Percentiles rank a stretch among this genome's conserved stretches.
Conservation (phyloP, 2,113 vertebrate species). For the Oceanodroma tethys region DNA sequence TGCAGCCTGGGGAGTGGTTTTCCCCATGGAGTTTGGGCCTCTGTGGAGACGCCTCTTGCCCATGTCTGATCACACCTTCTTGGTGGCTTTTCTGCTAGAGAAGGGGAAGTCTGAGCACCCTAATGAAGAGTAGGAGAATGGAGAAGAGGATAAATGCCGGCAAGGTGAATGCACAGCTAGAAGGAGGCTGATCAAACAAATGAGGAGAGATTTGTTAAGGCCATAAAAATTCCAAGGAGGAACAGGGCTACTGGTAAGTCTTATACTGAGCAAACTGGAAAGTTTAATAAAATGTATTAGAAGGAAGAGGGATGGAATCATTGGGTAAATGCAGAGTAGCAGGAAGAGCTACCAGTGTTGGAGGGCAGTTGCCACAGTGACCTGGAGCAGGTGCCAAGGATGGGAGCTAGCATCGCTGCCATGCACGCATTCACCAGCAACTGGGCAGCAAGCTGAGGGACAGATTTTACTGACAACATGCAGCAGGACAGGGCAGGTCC, state of each 20-base stretch:
- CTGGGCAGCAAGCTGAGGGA: background rate
- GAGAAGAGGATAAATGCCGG: background rate
- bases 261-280: background rate
- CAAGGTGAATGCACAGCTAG: background rate
- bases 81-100: background rate
- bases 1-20: background rate
- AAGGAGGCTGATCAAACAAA: background rate
- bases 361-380: background rate
- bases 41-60: background rate
- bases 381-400: background rate
- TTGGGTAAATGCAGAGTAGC: background rate
- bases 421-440: fast-evolving
- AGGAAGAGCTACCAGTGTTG: background rate
- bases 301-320: background rate
- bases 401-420: background rate
- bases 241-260: background rate
- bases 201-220: background rate
- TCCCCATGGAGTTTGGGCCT: background rate
- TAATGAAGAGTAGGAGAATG: background rate
- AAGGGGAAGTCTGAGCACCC: background rate
- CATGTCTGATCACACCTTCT: background rate
- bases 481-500: background rate
- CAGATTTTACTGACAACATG: background rate
- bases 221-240: background rate
- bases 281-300: background rate